phyloP scores from a whole-genome alignment of 2,888 invertebrate species.

The Emmelina monodactyla region DNA sequence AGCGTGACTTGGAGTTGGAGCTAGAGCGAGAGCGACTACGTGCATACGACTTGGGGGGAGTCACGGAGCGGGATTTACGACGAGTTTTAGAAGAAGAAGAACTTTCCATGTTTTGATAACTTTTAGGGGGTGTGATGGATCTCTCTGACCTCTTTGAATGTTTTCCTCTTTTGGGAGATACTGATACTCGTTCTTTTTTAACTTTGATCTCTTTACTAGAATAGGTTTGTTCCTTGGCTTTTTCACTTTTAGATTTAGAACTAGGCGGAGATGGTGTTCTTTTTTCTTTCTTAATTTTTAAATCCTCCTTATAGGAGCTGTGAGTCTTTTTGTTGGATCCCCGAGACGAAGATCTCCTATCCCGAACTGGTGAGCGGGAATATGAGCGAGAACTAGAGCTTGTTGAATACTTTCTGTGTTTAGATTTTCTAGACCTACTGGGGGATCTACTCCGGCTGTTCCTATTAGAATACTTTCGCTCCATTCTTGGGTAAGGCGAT shows the following conservation, averaged over 20 bases:
- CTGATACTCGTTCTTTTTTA: constrained; percentile 21
- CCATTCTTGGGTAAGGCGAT: constrained; percentile 34
- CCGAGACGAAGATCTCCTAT: constrained; percentile 35
- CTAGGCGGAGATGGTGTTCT: constrained; percentile 24
- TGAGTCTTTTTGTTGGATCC: constrained; percentile 33
- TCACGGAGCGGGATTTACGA: constrained; percentile 25
- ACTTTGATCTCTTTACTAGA: constrained; percentile 26
- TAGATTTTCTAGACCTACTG: constrained; percentile 27
- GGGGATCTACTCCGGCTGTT: constrained; percentile 34
- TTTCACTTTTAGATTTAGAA: constrained; percentile 20
- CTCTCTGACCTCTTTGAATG: constrained; percentile 26
- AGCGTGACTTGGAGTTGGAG: constrained; percentile 34
- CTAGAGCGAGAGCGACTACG: constrained; percentile 32
- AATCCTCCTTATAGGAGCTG: too few species aligned
- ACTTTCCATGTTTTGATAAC: constrained; percentile 24
- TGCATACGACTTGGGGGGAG: constrained; percentile 50
- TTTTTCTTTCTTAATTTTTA: constrained; percentile 11
- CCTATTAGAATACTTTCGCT: constrained; percentile 32
- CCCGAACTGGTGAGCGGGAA: constrained; percentile 26
- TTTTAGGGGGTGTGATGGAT: constrained; percentile 30
- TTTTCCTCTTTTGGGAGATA: constrained; percentile 27
- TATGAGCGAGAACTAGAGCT: constrained; percentile 41
- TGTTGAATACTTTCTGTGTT: constrained; percentile 38
- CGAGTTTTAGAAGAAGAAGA: constrained; percentile 11
- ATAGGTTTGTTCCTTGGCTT: constrained; percentile 23